These are phyloP conservation scores for Gobiocypris rarus DNA, from an alignment of 2,113 vertebrate genomes.

Conservation along the genomic window DNA sequence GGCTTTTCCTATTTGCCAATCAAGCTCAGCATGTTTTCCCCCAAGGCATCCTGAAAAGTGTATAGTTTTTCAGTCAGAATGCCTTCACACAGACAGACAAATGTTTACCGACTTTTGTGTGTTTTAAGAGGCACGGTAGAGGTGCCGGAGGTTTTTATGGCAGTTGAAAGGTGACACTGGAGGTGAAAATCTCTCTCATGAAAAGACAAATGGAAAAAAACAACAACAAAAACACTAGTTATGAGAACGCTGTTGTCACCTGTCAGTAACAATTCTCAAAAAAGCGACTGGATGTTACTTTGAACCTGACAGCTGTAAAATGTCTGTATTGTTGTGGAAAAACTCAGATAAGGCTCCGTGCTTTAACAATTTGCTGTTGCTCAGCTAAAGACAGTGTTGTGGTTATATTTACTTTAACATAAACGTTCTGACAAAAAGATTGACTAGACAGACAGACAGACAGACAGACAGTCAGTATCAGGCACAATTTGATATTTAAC, in stretches of 20 bases:
- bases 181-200: constrained; percentile 67
- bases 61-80: constrained; percentile 54
- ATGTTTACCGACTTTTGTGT: constrained; percentile 65
- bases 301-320: constrained; percentile 62
- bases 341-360: background rate
- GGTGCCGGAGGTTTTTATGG: constrained; percentile 56
- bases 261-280: constrained; percentile 44
- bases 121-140: constrained; percentile 62
- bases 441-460: too few species aligned
- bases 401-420: background rate
- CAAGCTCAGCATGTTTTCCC: constrained; percentile 71
- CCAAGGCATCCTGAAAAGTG: constrained; percentile 62
- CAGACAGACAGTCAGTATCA: too few species aligned
- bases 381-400: background rate
- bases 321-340: constrained; percentile 42
- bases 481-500: too few species aligned
- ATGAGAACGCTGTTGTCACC: constrained; percentile 57
- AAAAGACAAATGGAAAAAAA: constrained; percentile 40
- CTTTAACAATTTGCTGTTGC: background rate
- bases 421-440: background rate
- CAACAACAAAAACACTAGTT: constrained; percentile 50
- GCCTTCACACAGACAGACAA: constrained; percentile 61
- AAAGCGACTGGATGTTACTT: constrained; percentile 46
- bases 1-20: constrained; percentile 61
- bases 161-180: constrained; percentile 67